Base-by-base conservation (phyloP, 2,797 vertebrate genomes). In the Buphagus erythrorhynchus region DNA sequence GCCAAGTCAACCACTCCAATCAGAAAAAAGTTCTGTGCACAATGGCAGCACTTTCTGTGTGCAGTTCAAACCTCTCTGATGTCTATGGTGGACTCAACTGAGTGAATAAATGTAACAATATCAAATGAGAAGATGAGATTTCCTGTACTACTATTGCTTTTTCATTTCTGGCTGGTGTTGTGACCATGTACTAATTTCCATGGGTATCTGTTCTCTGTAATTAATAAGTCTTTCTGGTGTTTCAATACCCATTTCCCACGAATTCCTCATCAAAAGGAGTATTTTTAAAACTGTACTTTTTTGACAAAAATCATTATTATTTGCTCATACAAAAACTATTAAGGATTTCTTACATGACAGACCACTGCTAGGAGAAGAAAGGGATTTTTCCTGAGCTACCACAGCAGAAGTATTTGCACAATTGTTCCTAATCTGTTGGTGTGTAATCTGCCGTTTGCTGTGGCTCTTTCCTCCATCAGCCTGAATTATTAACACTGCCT, bases 401-500 rank as follows among this genome's bases (percentile, higher is more conserved):
- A 61, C 86, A 91, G 92, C 90, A 90, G 89, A 95, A 88, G 69
- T 86, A 95, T 91, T 88, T 83, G 55, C 40, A 69, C 58, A 79
- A 51, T 77, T 93, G 76, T 78, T 95, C 86, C 77, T 92, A 77
- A 89, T 89, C 83, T 85, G 5, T 87, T 40, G 51, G 76, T 75
- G 48, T 51, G 57, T 75, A 57, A 90, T 88, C 79, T 94, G 89
- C 76, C 52, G 43, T 82, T 91, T 90, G 42, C 65, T 94, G 90
- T 0, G 2, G 40, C 76, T 91, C 58, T 88, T 88, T 62, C 83
- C 91, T 93, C 93, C 68, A 25, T n/a, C 48, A 66, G 40, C 59
- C 75, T 78, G 51, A 43, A 49, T 76, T 90, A 63, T 90, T 94
- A 83, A 88, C 14, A n/a, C 33, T 81, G 45, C 40, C 61, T 42